Evolutionary conservation across 2,888 invertebrate genomes (phyloP), one percentile per base, ranked within the genome.

Genomic region (Bimastos eiseni): DNA sequence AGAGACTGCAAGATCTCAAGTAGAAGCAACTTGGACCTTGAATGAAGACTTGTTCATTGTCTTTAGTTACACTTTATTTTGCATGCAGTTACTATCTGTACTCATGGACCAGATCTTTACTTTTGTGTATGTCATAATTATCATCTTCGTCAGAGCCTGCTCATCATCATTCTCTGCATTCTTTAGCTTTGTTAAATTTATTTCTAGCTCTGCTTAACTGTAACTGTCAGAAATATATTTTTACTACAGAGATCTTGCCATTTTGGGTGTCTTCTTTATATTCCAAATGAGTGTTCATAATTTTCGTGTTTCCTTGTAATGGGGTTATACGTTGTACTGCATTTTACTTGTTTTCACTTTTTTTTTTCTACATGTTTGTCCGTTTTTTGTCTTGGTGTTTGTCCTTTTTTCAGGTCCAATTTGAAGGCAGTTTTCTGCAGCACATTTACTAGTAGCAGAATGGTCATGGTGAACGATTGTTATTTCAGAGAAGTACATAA

Each of bases 1-100:
- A 89, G 37, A 89, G 89, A 33, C 89, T 89, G n/a, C 86, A 86
- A 86, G 86, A 86, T 36, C 36, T 86, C 6, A 86, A 86, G 37
- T 86, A 86, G 86, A 86, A 86, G 70, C 70, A 70, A 70, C 70
- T 70, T 70, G 30, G 11, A 30, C n/a, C n/a, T 70, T 70, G n/a
- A 30, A 30, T n/a, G 70, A 70, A 70, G 70, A 13, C n/a, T 30
- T 70, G 70, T n/a, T 70, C 70, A 70, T 70, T n/a, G n/a, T 70
- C n/a, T 70, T 70, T 30, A 70, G 13, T 55, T 55, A 55, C 30
- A 24, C 70, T 11, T 70, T 70, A 13, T 70, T 70, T 70, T 70
- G 70, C n/a, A 1, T 70, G 30, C 70, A 70, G 8, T 2, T 55
- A 70, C 70, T n/a, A 8, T 70, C 70, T 30, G 70, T 70, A n/a